phyloP scores from a whole-genome alignment of 2,113 vertebrate genomes.

The Monopterus albus region DNA sequence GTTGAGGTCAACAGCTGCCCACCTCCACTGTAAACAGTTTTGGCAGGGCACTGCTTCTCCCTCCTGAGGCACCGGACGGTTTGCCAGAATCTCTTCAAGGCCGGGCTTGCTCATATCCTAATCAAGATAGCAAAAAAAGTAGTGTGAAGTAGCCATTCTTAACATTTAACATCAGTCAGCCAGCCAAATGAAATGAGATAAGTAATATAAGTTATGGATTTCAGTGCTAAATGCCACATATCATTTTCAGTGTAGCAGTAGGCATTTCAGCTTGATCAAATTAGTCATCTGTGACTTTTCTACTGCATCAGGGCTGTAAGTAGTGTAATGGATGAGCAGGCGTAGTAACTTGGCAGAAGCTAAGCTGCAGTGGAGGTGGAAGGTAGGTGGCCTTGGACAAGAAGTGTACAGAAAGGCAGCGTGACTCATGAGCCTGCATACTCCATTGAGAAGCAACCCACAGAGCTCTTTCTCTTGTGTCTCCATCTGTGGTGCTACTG shows the following conservation, averaged over 20 bases:
- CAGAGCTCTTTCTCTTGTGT: slow-evolving; percentile 47
- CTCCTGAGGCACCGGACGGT: too few species aligned
- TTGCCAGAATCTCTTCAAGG: too few species aligned
- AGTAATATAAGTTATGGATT: neutral
- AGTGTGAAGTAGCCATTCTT: neutral
- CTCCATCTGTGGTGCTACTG: slow-evolving; percentile 52
- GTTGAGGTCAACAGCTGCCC: too few species aligned
- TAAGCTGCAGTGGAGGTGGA: slow-evolving; percentile 65
- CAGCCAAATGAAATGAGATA: neutral
- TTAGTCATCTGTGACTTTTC: slow-evolving; percentile 56
- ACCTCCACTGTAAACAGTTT: too few species aligned
- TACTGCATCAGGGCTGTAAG: slow-evolving; percentile 46
- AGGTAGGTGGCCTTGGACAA: slow-evolving; percentile 70
- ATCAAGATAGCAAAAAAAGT: too few species aligned
- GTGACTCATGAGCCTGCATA: slow-evolving; percentile 67
- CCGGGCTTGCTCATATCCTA: too few species aligned
- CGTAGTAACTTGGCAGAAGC: slow-evolving; percentile 54
- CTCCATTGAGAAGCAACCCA: slow-evolving; percentile 65
- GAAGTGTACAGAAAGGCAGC: slow-evolving; percentile 66
- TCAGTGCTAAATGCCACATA: slow-evolving; percentile 12
- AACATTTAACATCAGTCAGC: slow-evolving; percentile 9
- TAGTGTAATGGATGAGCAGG: slow-evolving; percentile 61
- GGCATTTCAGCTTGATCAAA: slow-evolving; percentile 25
- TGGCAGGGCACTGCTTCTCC: too few species aligned
- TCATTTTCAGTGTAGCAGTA: slow-evolving; percentile 35